phyloP scores from a whole-genome alignment of 2,113 vertebrate genomes.

The Phylloscopus trochiloides region DNA sequence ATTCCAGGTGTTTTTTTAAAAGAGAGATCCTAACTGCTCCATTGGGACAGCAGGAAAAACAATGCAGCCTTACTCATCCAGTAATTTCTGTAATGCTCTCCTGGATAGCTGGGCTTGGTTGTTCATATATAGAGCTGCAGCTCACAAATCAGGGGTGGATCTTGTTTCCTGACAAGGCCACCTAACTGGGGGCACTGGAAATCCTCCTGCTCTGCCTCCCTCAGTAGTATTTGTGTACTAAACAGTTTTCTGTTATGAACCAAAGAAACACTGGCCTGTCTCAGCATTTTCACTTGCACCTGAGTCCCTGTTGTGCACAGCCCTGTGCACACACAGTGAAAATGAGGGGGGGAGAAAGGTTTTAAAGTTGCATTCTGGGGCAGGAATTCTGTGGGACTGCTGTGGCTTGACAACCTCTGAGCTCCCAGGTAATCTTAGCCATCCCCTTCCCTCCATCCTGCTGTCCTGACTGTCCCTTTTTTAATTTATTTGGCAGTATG shows the following conservation, averaged over 20 bases:
- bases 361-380: not conserved
- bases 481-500: not conserved
- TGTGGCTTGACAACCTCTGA: not conserved
- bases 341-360: not conserved
- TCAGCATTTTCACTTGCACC: not conserved
- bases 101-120: not conserved
- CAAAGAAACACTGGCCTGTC: not conserved
- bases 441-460: not conserved
- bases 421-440: not conserved
- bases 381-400: not conserved
- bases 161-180: not conserved
- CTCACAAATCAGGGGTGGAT: not conserved
- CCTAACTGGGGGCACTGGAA: not conserved
- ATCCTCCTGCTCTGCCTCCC: not conserved
- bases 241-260: not conserved
- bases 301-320: not conserved
- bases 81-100: not conserved
- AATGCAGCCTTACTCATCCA: not conserved
- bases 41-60: not conserved
- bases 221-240: not conserved
- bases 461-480: not conserved
- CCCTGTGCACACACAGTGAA: accelerated
- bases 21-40: not conserved
- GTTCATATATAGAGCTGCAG: not conserved
- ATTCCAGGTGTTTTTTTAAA: not conserved